Evolutionary conservation across 2,113 vertebrate species (phyloP).

Genomic region (Paramormyrops kingsleyae): DNA sequence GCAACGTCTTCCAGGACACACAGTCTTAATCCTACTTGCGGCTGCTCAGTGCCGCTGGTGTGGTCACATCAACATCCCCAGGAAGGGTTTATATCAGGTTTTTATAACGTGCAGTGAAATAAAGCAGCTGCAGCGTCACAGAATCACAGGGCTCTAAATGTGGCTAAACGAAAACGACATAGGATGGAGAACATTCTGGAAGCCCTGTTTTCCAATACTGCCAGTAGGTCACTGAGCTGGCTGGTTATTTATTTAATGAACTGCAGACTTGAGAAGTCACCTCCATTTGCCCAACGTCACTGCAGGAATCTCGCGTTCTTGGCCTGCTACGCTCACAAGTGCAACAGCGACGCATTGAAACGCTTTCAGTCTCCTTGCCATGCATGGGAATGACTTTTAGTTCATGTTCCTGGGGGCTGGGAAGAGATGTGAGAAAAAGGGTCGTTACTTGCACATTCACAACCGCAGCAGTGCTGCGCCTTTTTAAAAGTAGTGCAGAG

Average conservation of each 20-base stretch:
- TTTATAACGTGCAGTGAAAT: not conserved
- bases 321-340: conserved; percentile 29
- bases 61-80: not conserved
- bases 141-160: not conserved
- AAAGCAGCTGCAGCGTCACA: not conserved
- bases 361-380: conserved; percentile 45
- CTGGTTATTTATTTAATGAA: not conserved
- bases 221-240: not conserved
- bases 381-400: conserved; percentile 29
- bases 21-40: not conserved
- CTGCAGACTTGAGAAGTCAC: not conserved
- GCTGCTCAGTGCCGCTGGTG: not conserved
- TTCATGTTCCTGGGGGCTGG: conserved; percentile 24
- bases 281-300: conserved; percentile 9
- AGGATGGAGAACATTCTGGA: not conserved
- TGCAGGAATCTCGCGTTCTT: conserved; percentile 43
- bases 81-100: not conserved
- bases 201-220: too few species aligned
- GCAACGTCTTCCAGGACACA: not conserved
- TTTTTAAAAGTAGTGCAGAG: not conserved
- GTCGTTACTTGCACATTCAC: conserved; percentile 18
- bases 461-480: not conserved
- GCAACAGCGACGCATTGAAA: conserved; percentile 33
- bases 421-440: conserved; percentile 14
- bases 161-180: not conserved